Evolutionary conservation across 2,113 vertebrate genomes (phyloP), one percentile per base, ranked within the genome.

Genomic region (Percopsis transmontana): DNA sequence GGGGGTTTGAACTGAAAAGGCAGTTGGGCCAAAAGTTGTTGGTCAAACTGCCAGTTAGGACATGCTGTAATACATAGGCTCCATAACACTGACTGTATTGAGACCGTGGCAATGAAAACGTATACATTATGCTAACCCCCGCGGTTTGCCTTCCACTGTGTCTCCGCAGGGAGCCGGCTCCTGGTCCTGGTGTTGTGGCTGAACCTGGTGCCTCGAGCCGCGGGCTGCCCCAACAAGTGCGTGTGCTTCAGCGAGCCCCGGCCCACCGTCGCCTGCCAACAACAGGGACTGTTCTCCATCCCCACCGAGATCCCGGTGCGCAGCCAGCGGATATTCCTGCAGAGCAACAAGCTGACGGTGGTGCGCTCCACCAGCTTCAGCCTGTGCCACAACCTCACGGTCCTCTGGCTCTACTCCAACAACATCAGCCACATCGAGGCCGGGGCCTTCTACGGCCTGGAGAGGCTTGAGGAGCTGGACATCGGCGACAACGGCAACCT

Each of bases 381-480:
- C 66, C 96, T 92, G 23, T 94, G 94, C 80, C 95, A 93, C 78
- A 99, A 99, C 85, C 93, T 99, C 79, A 98, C 94, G 0, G 96
- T 98, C 62, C 93, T 99, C 61, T 98, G 95, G 95, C 92, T 99
- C 23, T 95, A 98, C 86, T 98, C 97, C 20, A 99, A 99, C 61
- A 95, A 96, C 56, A 95, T 99, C 81, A 95, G 94, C 88, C 90
- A 87, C 77, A 96, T 99, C 0, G 97, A 98, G 16, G 92, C 95
- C 0, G 91, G 94, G 0, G 95, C 97, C 47, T 98, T 99, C 70
- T 88, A 91, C 0, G 97, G 97, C 55, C 90, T 99, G 65, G 91
- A 90, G 68, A 95, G 94, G 66, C 87, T 99, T 65, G 97, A 99
- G 87, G 96, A 99, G 79, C 85, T 99, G 77, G 97, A 99, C 85